Conservation (phyloP, 53 echinoderm and acorn worm genomes). For the Pentamera pediparva region DNA sequence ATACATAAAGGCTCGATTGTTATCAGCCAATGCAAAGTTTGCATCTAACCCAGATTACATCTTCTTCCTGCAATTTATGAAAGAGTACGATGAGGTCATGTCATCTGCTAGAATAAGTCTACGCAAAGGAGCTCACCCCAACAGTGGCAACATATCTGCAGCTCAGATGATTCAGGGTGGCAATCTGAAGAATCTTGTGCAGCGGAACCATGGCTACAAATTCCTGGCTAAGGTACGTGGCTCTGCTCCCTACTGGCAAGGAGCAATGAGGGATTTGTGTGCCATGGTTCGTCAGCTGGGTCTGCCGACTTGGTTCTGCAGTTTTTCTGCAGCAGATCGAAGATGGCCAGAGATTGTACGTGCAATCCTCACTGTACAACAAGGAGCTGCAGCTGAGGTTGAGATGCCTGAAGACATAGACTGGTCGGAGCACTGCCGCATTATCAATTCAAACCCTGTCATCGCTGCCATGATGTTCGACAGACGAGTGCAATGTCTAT, state of each 20-base stretch:
- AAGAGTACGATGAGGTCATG: slow-evolving; percentile 50
- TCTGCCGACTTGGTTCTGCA: slow-evolving; percentile 51
- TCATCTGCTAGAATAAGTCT: slow-evolving; percentile 64
- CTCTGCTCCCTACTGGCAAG: slow-evolving; percentile 57
- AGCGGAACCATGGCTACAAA: slow-evolving; percentile 32
- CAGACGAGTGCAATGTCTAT: background rate
- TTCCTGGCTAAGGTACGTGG: slow-evolving; percentile 58
- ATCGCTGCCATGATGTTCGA: background rate
- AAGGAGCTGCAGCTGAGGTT: background rate
- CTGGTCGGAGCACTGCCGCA: background rate
- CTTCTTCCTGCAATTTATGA: slow-evolving; percentile 62
- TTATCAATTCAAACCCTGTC: background rate
- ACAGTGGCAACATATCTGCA: slow-evolving; percentile 15
- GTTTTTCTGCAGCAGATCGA: slow-evolving; percentile 54
- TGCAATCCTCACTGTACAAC: slow-evolving; percentile 21
- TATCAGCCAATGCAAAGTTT: slow-evolving; percentile 65
- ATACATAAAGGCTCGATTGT: slow-evolving; percentile 57
- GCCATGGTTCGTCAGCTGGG: slow-evolving; percentile 40
- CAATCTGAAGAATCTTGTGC: slow-evolving; percentile 26
- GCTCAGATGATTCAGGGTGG: slow-evolving; percentile 17
- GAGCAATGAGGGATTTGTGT: slow-evolving; percentile 44
- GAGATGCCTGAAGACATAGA: background rate
- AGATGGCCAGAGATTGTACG: slow-evolving; percentile 42
- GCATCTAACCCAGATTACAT: slow-evolving; percentile 57
- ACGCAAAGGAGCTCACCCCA: slow-evolving; percentile 52